A percentile compares a stretch with the other conserved stretches of the same genome.
phyloP scores from a whole-genome alignment of 2,797 vertebrate genomes.

The Alca torda region DNA sequence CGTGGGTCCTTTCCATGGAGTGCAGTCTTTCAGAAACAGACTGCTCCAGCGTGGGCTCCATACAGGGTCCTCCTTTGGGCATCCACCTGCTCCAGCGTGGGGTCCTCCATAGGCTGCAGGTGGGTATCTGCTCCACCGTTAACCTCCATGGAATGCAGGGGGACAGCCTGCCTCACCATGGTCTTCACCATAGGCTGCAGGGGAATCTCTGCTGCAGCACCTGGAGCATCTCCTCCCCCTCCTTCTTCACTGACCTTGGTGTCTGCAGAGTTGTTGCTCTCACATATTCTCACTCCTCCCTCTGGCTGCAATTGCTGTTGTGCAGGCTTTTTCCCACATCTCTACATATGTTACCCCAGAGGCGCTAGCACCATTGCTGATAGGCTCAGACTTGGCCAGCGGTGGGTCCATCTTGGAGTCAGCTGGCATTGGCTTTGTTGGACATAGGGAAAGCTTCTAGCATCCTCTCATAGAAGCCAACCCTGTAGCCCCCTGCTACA shows the following conservation, averaged over 20 bases:
- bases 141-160: not conserved
- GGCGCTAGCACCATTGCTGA: rapidly evolving
- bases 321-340: not conserved
- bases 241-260: not conserved
- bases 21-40: not conserved
- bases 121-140: not conserved
- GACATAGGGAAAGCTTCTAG: not conserved
- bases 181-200: not conserved
- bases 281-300: not conserved
- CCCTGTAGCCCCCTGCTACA: not conserved
- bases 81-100: not conserved
- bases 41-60: not conserved
- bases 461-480: not conserved
- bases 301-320: not conserved
- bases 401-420: rapidly evolving
- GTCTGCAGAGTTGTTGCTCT: not conserved
- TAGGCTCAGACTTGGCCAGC: not conserved
- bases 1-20: not conserved
- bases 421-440: not conserved
- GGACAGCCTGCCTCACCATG: not conserved
- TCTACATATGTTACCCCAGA: too few relatives aligned
- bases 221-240: not conserved
- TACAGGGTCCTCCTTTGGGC: not conserved
- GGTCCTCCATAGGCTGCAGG: not conserved
- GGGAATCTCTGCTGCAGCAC: not conserved